Conservation (phyloP, 2,797 vertebrate species). For the Ctenosaura bakeri region DNA sequence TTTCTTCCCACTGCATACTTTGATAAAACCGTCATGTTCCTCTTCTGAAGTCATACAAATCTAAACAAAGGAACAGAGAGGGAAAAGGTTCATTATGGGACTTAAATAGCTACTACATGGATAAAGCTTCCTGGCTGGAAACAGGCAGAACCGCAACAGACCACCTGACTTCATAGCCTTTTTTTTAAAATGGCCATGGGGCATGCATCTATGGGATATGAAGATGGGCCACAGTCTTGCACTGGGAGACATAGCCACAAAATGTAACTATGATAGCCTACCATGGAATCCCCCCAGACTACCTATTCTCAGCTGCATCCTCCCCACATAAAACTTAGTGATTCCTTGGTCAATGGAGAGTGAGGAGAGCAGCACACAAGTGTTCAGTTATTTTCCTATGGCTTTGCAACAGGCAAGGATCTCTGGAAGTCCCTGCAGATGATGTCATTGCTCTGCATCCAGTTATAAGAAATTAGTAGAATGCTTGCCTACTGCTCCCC, state of each 20-base stretch:
- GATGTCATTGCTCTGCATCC: too few relatives aligned
- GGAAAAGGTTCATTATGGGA: slow-evolving; percentile 42
- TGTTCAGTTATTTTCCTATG: too few relatives aligned
- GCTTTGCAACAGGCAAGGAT: too few relatives aligned
- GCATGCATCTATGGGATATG: neutral
- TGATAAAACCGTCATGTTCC: slow-evolving; percentile 91
- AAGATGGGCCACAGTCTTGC: neutral
- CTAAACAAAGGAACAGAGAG: slow-evolving; percentile 77
- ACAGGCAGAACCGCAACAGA: neutral
- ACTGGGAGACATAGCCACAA: neutral
- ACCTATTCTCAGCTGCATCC: neutral
- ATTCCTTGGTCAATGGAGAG: neutral
- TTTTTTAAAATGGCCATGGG: too few relatives aligned
- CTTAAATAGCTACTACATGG: neutral
- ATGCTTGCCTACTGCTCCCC: too few relatives aligned
- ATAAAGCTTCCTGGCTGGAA: neutral
- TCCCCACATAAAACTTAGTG: too few relatives aligned
- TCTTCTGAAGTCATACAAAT: slow-evolving; percentile 92
- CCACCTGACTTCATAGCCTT: too few relatives aligned
- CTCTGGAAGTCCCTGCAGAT: too few relatives aligned
- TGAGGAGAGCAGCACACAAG: neutral
- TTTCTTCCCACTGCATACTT: slow-evolving; percentile 93
- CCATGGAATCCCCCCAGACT: neutral
- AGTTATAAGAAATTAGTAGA: too few relatives aligned
- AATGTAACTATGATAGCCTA: neutral